Percentiles rank a stretch among this genome's conserved stretches.
phyloP scores from a whole-genome alignment of 2,888 invertebrate genomes.

The Bembecia ichneumoniformis region DNA sequence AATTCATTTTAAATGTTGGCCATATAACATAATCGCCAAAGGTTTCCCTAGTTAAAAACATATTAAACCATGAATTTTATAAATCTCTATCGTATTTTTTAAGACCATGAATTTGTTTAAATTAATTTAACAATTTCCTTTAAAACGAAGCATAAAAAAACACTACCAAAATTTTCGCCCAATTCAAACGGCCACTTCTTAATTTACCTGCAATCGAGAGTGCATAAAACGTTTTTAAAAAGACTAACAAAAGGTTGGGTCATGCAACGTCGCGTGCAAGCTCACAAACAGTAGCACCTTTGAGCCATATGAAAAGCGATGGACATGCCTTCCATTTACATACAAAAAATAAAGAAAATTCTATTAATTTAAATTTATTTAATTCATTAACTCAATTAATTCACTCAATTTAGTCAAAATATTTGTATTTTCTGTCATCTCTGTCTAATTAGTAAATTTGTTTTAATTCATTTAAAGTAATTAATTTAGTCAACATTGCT shows the following conservation, averaged over 20 bases:
- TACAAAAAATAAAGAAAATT: neutral
- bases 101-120: too few relatives aligned
- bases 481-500: too few relatives aligned
- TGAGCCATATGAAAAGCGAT: neutral
- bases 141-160: neutral
- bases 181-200: neutral
- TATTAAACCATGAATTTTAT: too few relatives aligned
- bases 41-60: too few relatives aligned
- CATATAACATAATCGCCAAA: too few relatives aligned
- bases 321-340: neutral
- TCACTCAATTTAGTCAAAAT: neutral
- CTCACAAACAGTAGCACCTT: slow-evolving; percentile 22
- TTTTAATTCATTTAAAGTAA: too few relatives aligned
- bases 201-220: neutral
- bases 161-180: neutral
- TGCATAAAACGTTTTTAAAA: neutral
- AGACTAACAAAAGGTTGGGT: slow-evolving; percentile 16
- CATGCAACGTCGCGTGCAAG: slow-evolving; percentile 64
- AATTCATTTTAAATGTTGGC: too few relatives aligned
- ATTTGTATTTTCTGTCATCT: neutral
- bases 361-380: neutral
- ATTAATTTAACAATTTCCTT: too few relatives aligned
- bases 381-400: neutral
- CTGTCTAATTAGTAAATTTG: neutral
- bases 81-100: too few relatives aligned